A percentile compares a stretch with the other conserved stretches of the same genome.
Evolutionary conservation across 1,140 invertebrate species (phyloP).

Genomic region (Temnothorax longispinosus): DNA sequence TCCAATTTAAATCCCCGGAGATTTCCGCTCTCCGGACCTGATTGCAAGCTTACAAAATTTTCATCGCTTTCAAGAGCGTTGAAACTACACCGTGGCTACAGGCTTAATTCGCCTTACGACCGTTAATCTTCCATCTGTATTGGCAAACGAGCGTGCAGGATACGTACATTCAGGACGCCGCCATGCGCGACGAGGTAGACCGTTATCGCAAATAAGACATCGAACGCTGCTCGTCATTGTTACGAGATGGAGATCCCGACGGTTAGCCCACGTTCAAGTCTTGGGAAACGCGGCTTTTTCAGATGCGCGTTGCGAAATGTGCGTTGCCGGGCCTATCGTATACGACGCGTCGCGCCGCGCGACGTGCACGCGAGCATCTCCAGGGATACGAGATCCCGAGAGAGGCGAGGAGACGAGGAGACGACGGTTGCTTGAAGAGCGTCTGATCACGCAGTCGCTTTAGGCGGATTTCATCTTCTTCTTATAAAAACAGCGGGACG

Average conservation of each 20-base stretch:
- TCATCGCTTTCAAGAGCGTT: background rate
- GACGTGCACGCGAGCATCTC: slow-evolving; percentile 9
- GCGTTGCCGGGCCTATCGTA: background rate
- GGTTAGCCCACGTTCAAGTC: slow-evolving; percentile 31
- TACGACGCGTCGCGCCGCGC: background rate
- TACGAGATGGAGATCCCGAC: slow-evolving; percentile 23
- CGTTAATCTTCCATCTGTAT: slow-evolving; percentile 35
- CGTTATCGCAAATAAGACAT: slow-evolving; percentile 55
- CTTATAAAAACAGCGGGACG: slow-evolving; percentile 28
- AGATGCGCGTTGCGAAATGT: slow-evolving; percentile 27
- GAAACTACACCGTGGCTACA: background rate
- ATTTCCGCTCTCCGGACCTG: background rate
- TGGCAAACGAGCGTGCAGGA: slow-evolving; percentile 45
- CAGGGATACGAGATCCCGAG: background rate
- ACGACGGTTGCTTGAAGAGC: slow-evolving; percentile 2
- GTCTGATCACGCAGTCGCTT: slow-evolving; percentile 9
- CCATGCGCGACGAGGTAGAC: slow-evolving; percentile 26
- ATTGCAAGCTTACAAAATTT: background rate
- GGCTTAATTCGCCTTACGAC: slow-evolving; percentile 12
- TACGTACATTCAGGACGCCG: background rate
- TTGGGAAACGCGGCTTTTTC: slow-evolving; percentile 46
- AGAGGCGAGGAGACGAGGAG: background rate
- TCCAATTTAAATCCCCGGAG: slow-evolving; percentile 5
- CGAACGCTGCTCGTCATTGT: slow-evolving; percentile 62
- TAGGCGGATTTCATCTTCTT: slow-evolving; percentile 44